Evolutionary conservation across 92 coral and sea anemone genomes (phyloP).

Genomic region (Heliopora coerulea): DNA sequence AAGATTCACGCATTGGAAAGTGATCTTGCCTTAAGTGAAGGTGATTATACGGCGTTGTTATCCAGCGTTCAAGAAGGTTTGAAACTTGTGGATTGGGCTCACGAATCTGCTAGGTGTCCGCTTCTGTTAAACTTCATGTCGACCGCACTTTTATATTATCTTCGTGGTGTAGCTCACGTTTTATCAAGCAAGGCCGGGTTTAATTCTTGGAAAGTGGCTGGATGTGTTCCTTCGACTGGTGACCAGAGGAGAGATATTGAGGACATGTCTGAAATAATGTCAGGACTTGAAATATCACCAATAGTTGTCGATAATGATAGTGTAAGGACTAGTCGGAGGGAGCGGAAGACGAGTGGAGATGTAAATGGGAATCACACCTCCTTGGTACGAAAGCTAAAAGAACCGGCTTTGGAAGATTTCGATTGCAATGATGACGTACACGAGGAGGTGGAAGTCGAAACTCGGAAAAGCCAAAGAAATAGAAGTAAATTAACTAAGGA

Average conservation of each 20-base stretch:
- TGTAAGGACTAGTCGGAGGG: not conserved
- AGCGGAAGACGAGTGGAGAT: not conserved
- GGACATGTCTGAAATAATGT: constrained; percentile 26
- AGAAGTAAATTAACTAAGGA: not conserved
- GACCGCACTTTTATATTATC: constrained; percentile 19
- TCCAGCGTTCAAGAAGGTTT: constrained; percentile 27
- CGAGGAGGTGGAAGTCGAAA: not conserved
- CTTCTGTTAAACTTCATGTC: constrained; percentile 21
- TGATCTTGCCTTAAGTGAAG: constrained; percentile 24
- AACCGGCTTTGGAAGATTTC: not conserved
- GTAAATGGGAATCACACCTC: not conserved
- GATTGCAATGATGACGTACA: not conserved
- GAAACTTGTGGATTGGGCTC: constrained; percentile 25
- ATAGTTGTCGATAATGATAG: not conserved
- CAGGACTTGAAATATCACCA: constrained; percentile 1
- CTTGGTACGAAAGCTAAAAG: not conserved
- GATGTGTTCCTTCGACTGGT: not conserved
- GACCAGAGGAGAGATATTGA: not conserved
- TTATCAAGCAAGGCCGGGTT: constrained; percentile 30
- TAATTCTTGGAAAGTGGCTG: constrained; percentile 28
- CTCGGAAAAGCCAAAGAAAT: not conserved
- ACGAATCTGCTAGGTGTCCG: not conserved
- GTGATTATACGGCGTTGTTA: constrained; percentile 23
- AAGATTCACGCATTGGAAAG: constrained; percentile 17
- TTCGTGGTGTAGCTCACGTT: constrained; percentile 33